These are phyloP conservation scores for Agelastica alni DNA, from an alignment of 2,888 invertebrate species.

Conservation along the genomic window DNA sequence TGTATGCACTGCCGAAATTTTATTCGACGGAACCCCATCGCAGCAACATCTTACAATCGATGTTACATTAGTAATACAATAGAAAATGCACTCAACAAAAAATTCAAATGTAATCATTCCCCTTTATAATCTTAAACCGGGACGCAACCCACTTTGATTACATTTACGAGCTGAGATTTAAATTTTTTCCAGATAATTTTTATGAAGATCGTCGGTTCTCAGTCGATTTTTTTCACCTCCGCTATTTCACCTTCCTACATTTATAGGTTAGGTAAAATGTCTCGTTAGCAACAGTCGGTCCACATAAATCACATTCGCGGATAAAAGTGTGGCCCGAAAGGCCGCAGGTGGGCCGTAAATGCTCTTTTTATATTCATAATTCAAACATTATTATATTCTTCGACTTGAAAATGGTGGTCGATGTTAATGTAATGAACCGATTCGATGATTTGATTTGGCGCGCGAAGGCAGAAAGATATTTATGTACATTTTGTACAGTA, in stretches of 20 bases:
- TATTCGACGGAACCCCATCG: no score
- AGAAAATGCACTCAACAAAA: no score
- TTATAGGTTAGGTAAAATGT: conserved; percentile 33
- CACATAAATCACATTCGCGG: conserved; percentile 49
- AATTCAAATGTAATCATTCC: neutral
- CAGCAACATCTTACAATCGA: no score
- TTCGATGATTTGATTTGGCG: conserved; percentile 22
- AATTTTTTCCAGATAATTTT: conserved; percentile 6
- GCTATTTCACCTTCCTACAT: conserved; percentile 22
- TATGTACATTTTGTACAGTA: no score
- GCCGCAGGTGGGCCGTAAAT: conserved; percentile 54
- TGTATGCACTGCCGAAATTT: no score
- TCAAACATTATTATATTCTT: conserved; percentile 48
- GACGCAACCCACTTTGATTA: neutral
- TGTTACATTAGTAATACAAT: no score
- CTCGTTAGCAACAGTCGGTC: conserved; percentile 49
- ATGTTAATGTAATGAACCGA: conserved; percentile 38
- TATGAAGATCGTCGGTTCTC: conserved; percentile 6
- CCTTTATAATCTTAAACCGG: neutral
- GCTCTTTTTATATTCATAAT: conserved; percentile 42
- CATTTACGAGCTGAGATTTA: neutral
- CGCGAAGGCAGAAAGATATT: no score
- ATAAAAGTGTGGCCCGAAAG: conserved; percentile 50
- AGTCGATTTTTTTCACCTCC: conserved; percentile 10
- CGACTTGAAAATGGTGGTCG: conserved; percentile 27